Base-by-base conservation (phyloP, 2,888 invertebrate species). In the Caenorhabditis becei region DNA sequence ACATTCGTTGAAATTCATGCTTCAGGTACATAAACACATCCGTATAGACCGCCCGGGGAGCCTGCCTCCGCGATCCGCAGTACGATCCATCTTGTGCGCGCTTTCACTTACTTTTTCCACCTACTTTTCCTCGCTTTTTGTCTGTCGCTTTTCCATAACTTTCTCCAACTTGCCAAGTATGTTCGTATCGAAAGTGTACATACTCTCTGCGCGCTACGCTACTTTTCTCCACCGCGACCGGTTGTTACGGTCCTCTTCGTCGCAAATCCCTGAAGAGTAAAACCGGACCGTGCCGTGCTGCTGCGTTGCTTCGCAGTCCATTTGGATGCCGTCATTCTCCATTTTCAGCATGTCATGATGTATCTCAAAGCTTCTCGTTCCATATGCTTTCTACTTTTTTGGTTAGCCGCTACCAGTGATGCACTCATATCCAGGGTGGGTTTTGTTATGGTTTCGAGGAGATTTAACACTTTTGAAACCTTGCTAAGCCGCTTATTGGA, bases 271-370 rank as follows among this genome's bases (percentile, higher is more conserved):
- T 74, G 74, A 74, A 65, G 72, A 65, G 72, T 65, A 65, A 58
- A 75, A 65, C 75, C 75, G 75, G 66, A 75, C 66, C 35, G 53
- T 75, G 75, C 61, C 65, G 74, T 51, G 41, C 41, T 7, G 11
- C 41, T 41, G n/a, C n/a, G n/a, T n/a, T 24, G 37, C 16, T 35
- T 54, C 18, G 37, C 61, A 61, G 53, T 59, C 66, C 75, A 75
- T 75, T 75, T 75, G 66, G 53, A 66, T 66, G 74, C 74, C 74
- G 66, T 66, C 59, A 53, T 58, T 61, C 51, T 49, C 28, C 65
- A 75, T 75, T 75, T 75, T 75, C 75, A 75, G 75, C 75, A 75
- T 75, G 75, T 66, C 61, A 75, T 75, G 58, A 75, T 75, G 75
- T 66, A 66, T 66, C 65, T 51, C 65, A 65, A 58, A 51, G 58